A percentile compares a stretch with the other conserved stretches of the same genome.
Conservation (phyloP, 2,888 invertebrate genomes). For the Watsonalla binaria region DNA sequence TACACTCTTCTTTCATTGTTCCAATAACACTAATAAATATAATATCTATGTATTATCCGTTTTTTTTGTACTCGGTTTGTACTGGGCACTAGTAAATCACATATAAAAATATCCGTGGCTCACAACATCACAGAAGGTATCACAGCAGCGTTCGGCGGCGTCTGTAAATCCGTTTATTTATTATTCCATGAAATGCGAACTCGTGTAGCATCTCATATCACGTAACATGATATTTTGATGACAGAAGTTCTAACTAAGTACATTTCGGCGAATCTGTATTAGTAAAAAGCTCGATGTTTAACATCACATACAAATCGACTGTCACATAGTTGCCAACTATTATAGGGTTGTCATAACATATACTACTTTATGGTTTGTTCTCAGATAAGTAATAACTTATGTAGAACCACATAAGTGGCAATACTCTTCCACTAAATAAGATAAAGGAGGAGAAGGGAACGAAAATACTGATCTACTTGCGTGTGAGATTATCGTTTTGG, state of each 20-base stretch:
- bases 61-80: slow-evolving; percentile 79
- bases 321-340: slow-evolving; percentile 24
- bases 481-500: no score
- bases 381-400: no score
- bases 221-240: slow-evolving; percentile 1
- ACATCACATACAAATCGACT: slow-evolving; percentile 44
- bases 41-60: slow-evolving; percentile 52
- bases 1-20: slow-evolving; percentile 75
- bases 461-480: no score
- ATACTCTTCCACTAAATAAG: no score
- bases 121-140: slow-evolving; percentile 76
- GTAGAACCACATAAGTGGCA: no score
- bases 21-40: slow-evolving; percentile 53
- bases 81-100: slow-evolving; percentile 78
- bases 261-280: slow-evolving; percentile 32
- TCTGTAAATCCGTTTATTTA: slow-evolving; percentile 41
- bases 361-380: no score
- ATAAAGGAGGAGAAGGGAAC: no score
- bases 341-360: no score
- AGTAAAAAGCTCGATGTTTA: slow-evolving; percentile 32
- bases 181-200: slow-evolving; percentile 13
- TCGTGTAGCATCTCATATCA: not conserved
- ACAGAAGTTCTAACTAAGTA: slow-evolving; percentile 12
- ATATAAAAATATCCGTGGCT: slow-evolving; percentile 75
- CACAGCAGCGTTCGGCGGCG: slow-evolving; percentile 67